Conservation (phyloP, 2,797 vertebrate genomes). For the Scolopax bukidnonensis region DNA sequence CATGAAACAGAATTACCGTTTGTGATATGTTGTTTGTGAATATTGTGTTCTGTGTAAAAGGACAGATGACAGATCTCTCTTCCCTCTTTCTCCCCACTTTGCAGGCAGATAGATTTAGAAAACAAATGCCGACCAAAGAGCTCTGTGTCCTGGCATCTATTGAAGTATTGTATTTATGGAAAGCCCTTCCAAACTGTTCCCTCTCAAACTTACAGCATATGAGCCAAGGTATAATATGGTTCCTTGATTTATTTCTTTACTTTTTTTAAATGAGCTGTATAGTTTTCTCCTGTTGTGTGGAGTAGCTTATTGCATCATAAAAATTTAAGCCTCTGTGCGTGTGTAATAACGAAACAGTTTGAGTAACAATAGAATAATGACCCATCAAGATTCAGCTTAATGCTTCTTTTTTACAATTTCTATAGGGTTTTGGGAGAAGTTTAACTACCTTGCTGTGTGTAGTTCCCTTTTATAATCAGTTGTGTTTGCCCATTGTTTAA, state of each 20-base stretch:
- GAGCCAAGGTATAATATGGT: constrained; percentile 86
- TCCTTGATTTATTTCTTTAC: not conserved
- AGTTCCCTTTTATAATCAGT: not conserved
- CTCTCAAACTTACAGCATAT: constrained; percentile 91
- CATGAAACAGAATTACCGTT: not conserved
- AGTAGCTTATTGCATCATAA: not conserved
- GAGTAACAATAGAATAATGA: not conserved
- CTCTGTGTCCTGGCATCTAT: constrained; percentile 93
- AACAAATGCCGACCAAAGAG: constrained; percentile 84
- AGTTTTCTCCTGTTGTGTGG: not conserved
- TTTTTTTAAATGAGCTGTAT: not conserved
- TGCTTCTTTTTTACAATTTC: not conserved
- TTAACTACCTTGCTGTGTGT: not conserved
- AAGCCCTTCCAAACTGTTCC: constrained; percentile 95
- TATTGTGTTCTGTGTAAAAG: not conserved
- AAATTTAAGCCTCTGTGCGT: not conserved
- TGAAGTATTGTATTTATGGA: constrained; percentile 97
- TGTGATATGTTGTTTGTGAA: not conserved
- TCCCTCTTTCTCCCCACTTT: not conserved
- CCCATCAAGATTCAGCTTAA: not conserved
- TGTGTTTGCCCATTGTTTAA: not conserved
- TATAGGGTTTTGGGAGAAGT: not conserved
- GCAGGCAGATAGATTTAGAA: constrained; percentile 91
- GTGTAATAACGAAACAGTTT: not conserved
- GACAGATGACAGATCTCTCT: not conserved